Evolutionary conservation across 1,140 invertebrate genomes (phyloP), one percentile per base, ranked within the genome.

Genomic region (Cherax destructor): DNA sequence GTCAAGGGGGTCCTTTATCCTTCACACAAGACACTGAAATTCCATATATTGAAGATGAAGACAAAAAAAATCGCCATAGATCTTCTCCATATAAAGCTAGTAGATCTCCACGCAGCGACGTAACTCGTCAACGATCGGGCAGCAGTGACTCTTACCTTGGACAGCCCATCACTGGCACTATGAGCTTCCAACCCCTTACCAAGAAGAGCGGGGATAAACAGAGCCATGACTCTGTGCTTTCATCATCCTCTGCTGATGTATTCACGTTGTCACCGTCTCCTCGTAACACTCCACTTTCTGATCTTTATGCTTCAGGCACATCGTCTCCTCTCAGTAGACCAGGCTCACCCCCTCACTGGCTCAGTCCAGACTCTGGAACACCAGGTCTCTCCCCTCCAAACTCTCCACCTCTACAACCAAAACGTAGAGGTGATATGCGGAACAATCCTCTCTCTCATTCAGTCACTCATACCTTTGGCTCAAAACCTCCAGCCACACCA

Each of bases 21-120:
- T 95, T 95, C 92, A 94, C 96, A 83, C 96, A 96, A 93, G 96
- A 97, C 93, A 94, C 95, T 47, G 96, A 97, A 94, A 97, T 97
- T 94, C 96, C 96, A 65, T 97, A 95, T 92, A 97, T 97, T 93
- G 96, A 97, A 93, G 96, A 97, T 91, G 61, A 49, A 47, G 86
- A 88, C 16, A 50, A 80, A 9, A 88, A 79, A 88, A 79, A 78
- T 24, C 86, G 59, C 21, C 77, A 88, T 10, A 77, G 86, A 18
- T 61, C 77, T 13, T 79, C 86, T 49, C 77, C 86, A 21, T 52
- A 88, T 61, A 77, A 78, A 13, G 83, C 81, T 5, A n/a, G 30
- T 52, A 13, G 52, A 9, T 74, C n/a, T 24, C 94, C 74, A 91
- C 94, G 85, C 93, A 94, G 61, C 92, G 94, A 84, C 94, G 94